These are phyloP conservation scores for Polypterus bichir DNA, from an alignment of 2,113 vertebrate genomes.

Conservation along the genomic window DNA sequence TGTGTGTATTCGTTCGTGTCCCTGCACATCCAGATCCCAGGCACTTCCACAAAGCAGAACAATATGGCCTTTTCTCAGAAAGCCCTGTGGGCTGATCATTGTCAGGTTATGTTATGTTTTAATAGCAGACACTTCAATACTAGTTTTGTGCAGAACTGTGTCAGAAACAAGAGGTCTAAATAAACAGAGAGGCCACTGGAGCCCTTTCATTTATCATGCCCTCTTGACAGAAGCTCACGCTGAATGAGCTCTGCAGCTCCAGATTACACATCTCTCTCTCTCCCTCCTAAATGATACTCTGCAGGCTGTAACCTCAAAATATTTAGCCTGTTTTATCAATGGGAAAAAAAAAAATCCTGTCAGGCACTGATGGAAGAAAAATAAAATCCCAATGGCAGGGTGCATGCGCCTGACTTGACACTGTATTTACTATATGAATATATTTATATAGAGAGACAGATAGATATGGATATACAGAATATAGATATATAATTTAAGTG, in stretches of 20 bases:
- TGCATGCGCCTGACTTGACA: too few relatives aligned
- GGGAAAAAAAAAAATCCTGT: neutral
- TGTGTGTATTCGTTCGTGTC: constrained; percentile 45
- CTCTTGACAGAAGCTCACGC: constrained; percentile 49
- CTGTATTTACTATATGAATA: too few relatives aligned
- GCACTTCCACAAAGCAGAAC: constrained; percentile 37
- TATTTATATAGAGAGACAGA: too few relatives aligned
- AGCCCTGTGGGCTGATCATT: constrained; percentile 65
- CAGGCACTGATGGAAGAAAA: neutral
- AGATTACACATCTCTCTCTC: constrained; percentile 24
- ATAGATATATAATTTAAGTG: too few relatives aligned
- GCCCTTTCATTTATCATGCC: constrained; percentile 66
- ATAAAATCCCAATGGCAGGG: neutral
- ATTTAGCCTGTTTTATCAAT: neutral
- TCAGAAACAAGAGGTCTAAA: constrained; percentile 74
- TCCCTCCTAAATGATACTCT: constrained; percentile 42
- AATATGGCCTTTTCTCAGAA: constrained; percentile 55
- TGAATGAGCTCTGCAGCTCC: constrained; percentile 24
- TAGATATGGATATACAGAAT: too few relatives aligned
- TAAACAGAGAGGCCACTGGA: constrained; percentile 57
- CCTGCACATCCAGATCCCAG: constrained; percentile 39
- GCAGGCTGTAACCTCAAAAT: constrained; percentile 12
- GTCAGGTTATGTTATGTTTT: constrained; percentile 75
- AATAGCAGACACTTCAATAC: constrained; percentile 61
- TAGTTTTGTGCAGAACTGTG: constrained; percentile 57